Percentiles rank a stretch among this genome's conserved stretches.
phyloP scores from a whole-genome alignment of 1,140 invertebrate species.

The Holotrichia oblita region DNA sequence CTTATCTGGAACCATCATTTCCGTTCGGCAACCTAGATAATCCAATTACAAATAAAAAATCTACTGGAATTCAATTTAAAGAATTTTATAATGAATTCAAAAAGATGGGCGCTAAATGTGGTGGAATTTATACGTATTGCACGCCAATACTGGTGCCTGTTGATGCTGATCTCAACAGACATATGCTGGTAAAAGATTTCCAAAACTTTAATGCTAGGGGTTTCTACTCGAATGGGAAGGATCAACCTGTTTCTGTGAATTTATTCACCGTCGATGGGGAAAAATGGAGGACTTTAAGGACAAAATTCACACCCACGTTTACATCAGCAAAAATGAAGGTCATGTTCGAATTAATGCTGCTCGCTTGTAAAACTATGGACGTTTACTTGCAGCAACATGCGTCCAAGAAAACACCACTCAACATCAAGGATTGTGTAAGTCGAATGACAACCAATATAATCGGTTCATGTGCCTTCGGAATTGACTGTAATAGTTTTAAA shows the following conservation, averaged over 20 bases:
- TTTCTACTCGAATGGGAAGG: background rate
- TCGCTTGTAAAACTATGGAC: background rate
- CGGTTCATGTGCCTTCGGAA: background rate
- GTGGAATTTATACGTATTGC: constrained; percentile 24
- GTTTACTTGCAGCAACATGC: background rate
- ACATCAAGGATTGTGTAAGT: background rate
- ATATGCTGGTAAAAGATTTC: background rate
- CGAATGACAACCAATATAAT: background rate
- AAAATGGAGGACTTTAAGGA: background rate
- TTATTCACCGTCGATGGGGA: background rate
- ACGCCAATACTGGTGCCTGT: background rate
- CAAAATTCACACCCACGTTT: background rate
- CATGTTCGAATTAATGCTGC: background rate
- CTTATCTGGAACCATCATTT: constrained; percentile 48
- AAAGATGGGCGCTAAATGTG: constrained; percentile 32
- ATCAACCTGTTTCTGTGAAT: background rate
- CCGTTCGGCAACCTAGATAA: constrained; percentile 41
- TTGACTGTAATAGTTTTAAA: background rate
- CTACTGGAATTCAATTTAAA: background rate
- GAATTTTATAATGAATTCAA: constrained; percentile 18
- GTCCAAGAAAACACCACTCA: background rate
- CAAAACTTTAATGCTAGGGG: background rate
- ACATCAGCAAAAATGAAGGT: background rate
- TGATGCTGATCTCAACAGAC: constrained; percentile 62
- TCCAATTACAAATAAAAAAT: constrained; percentile 33